Evolutionary conservation across 2,888 invertebrate species (phyloP), one percentile per base, ranked within the genome.

Genomic region (Perithous albicinctus): DNA sequence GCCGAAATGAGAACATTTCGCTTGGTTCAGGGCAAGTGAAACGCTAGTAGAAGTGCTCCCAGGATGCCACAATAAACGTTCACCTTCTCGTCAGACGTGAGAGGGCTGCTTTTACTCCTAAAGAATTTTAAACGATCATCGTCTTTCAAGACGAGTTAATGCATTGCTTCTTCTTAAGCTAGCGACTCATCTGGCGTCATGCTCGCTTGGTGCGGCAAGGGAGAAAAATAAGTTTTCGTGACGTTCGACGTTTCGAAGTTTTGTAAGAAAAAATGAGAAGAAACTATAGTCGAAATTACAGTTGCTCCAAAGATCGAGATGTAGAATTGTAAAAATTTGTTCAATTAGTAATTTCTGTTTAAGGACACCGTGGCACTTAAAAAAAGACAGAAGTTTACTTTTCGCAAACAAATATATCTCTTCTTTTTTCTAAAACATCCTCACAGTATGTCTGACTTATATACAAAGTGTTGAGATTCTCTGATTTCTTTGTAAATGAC

Each of bases 121-220:
- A 73, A 29, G 75, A 82, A 82, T 56, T 64, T 74, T 70, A 46
- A 73, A 75, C 73, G 63, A 69, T 18, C 43, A 7, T 20, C 67
- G 35, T 29, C 15, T 51, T 74, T 43, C 66, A 63, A 70, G 54
- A 78, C 51, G 82, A 77, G 76, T 85, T 78, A 82, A 84, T 83
- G 82, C 80, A 82, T 85, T 85, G 69, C 69, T 64, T 80, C 80
- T 73, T 74, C 67, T 66, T 41, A 43, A 78, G 74, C 69, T 38
- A 43, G 54, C 41, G 54, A 64, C 48, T 59, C 32, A 29, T 51
- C 18, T 15, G 54, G 26, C 38, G 63, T 32, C 10, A 51, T 29
- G 20, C 35, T 38, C 69, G 54, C 12, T 38, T 41, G 35, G 18
- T 26, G 10, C 18, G 18, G 23, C 3, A 63, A 18, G 23, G 15